phyloP scores from a whole-genome alignment of 1,140 invertebrate genomes.

The Hypothenemus hampei region DNA sequence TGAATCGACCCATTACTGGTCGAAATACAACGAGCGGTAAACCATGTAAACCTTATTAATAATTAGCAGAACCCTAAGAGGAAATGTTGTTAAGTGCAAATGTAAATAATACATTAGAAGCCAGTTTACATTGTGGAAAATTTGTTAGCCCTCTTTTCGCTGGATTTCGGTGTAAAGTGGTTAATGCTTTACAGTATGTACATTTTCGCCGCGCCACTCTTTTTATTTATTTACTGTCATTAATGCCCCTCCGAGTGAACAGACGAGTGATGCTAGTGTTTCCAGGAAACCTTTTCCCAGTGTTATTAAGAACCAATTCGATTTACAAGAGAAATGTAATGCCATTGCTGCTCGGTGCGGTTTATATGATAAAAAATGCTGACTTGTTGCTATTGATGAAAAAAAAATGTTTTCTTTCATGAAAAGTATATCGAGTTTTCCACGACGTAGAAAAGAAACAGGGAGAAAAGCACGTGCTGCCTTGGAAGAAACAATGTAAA shows the following conservation, averaged over 20 bases:
- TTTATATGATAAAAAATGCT: too few relatives aligned
- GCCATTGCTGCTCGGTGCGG: too few relatives aligned
- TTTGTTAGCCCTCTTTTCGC: slow-evolving; percentile 18
- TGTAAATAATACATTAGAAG: slow-evolving; percentile 23
- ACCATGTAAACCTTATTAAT: slow-evolving; percentile 15
- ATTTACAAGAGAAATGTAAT: too few relatives aligned
- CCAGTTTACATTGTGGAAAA: slow-evolving; percentile 22
- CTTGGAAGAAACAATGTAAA: slow-evolving; percentile 10
- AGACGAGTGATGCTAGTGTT: too few relatives aligned
- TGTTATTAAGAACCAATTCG: too few relatives aligned
- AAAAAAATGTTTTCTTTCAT: too few relatives aligned
- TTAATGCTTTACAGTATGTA: slow-evolving; percentile 20
- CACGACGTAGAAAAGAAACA: too few relatives aligned
- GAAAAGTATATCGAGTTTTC: too few relatives aligned
- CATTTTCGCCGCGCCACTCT: not conserved
- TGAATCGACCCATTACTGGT: too few relatives aligned
- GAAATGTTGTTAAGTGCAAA: slow-evolving; percentile 26
- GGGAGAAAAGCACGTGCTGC: slow-evolving; percentile 4
- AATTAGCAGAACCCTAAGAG: slow-evolving; percentile 19
- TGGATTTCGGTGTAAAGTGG: slow-evolving; percentile 12
- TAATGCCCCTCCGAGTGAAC: too few relatives aligned
- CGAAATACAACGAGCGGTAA: not conserved
- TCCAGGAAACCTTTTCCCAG: too few relatives aligned
- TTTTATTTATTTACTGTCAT: slow-evolving; percentile 18
- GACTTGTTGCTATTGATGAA: too few relatives aligned